Evolutionary conservation across 2,797 vertebrate species (phyloP), one percentile per base, ranked within the genome.

Genomic region (Euphonia xanthogaster): DNA sequence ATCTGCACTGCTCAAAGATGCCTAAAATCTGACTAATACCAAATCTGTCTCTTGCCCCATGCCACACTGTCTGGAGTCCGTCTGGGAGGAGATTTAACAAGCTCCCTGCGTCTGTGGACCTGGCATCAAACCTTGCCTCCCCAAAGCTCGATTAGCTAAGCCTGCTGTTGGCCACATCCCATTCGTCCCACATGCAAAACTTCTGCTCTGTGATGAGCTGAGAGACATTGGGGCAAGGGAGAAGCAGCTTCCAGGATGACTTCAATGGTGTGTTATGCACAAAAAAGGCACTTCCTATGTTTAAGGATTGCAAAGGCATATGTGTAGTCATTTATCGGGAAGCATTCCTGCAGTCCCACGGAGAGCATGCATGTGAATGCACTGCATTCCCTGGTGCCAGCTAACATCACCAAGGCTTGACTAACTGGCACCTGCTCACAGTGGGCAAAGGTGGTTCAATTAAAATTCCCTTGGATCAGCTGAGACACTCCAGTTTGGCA

Each of bases 381-480:
- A 40, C 44, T 39, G 68, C 44, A 24, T 33, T 67, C 31, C 40
- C 48, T 2, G 2, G 39, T 9, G 3, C 33, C 53, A 77, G 53
- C 17, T 53, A 71, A 31, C 5, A 2, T 73, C 86, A 66, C 50
- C 68, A 83, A 31, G 27, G 35, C 53, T 86, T 85, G 53, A 77
- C n/a, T 79, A 89, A 90, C 50, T 68, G 75, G 35, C 79, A 93
- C 31, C 35, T 1, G 0, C 65, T 90, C 0, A 0, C 61, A 65
- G 31, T 58, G 70, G 54, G 42, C 2, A 1, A 78, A 93, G 68
- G 58, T 42, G 6, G 22, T 50, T 88, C 62, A 63, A 33, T 65
- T 83, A 88, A 86, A 91, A 91, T 91, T 86, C 79, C 50, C 47
- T 80, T 31, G 35, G 40, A 78, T 84, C 76, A 90, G 39, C 62